Base-by-base conservation (phyloP, 1,140 invertebrate genomes). In the Galleria mellonella region DNA sequence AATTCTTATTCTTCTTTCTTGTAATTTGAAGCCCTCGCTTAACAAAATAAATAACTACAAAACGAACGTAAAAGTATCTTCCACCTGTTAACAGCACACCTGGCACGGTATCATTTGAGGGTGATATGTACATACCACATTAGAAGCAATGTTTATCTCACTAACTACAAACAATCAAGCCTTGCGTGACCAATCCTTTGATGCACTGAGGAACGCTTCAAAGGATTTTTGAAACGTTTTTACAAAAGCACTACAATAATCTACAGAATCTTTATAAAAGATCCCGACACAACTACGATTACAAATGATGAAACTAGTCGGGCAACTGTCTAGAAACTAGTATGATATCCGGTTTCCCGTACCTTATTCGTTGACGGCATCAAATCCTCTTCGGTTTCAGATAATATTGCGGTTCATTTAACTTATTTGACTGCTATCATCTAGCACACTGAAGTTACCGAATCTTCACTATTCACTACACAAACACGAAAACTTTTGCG, bases 331-430 rank as follows among this genome's bases (percentile, higher is more conserved):
- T 71, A 73, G 62, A 39, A 44, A 54, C 55, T 55, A 48, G 55
- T 67, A 65, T 52, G 59, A 72, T 78, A 83, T 83, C 74, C 76
- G 72, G 76, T 78, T 81, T 77, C 45, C 50, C 69, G 59, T 83
- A 83, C 79, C 79, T 83, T 83, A 73, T 72, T 72, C 60, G 61
- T 60, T 73, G 66, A 57, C 63, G 60, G 64, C 66, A 71, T 71
- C 56, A 65, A 72, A 82, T 74, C 72, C 65, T 76, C 66, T 61
- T 56, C 62, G 55, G 45, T 32, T 61, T 49, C 47, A 62, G 57
- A 51, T 69, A 53, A 57, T 63, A 59, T 68, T 59, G 55, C 43
- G 56, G 55, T 62, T 67, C 63, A 72, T 66, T 79, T 71, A 55
- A 50, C 40, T 62, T 43, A 32, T 33, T n/a, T 43, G 44, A 40